Percentiles rank a stretch among this genome's conserved stretches.
phyloP scores from a whole-genome alignment of 2,113 vertebrate genomes.

The Elanoides forficatus region DNA sequence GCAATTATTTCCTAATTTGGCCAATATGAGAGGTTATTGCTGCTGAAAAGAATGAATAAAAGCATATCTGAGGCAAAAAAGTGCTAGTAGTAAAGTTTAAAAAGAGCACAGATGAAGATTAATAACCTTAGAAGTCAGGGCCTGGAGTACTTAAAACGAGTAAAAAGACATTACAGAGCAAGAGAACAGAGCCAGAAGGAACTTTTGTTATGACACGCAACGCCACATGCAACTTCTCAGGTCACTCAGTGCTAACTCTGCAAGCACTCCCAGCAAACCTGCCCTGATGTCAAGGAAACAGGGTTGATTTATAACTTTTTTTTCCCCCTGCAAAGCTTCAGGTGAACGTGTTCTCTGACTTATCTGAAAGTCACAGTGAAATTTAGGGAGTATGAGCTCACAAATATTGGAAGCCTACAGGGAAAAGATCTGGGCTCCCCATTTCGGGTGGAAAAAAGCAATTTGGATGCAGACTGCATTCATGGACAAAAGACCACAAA shows the following conservation, averaged over 20 bases:
- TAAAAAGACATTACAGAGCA: background rate
- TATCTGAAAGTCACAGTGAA: background rate
- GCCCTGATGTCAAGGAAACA: background rate
- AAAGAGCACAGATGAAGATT: conserved; percentile 65
- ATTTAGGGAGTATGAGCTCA: background rate
- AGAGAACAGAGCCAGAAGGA: background rate
- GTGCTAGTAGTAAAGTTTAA: conserved; percentile 69
- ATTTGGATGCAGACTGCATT: background rate
- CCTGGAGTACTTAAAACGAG: conserved; percentile 54
- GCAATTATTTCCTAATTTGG: conserved; percentile 69
- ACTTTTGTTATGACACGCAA: conserved; percentile 11
- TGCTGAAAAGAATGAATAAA: conserved; percentile 69
- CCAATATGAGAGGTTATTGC: conserved; percentile 66
- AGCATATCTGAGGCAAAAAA: conserved; percentile 62
- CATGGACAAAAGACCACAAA: background rate
- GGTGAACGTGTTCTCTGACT: background rate
- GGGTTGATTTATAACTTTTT: background rate
- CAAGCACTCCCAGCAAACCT: background rate
- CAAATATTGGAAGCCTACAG: background rate
- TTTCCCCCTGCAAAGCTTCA: background rate
- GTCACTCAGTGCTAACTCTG: background rate
- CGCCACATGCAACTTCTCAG: background rate
- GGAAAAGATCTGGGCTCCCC: background rate
- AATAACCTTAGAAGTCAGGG: conserved; percentile 29
- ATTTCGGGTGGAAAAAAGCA: background rate